Evolutionary conservation across 1,140 invertebrate species (phyloP), one percentile per base, ranked within the genome.

Genomic region (Zaprionus vittiger): DNA sequence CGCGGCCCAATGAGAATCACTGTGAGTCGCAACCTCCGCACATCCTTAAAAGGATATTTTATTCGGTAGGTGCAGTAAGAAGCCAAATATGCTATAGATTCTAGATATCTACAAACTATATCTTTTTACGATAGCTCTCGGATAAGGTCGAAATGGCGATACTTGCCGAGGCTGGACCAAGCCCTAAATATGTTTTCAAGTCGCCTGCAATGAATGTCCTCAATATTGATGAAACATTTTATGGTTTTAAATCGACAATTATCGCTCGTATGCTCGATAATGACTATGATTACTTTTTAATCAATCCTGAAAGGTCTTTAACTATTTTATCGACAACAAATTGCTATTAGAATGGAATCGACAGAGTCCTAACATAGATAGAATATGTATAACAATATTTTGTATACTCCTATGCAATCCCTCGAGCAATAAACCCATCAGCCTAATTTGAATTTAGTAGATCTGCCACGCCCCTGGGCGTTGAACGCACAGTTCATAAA

Each of bases 141-240:
- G 44, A 69, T 2, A 26, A 4, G 1, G 34, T 63, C 0, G 73
- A 87, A 22, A 14, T 12, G 6, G 65, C 77, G 1, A 31, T 47
- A 7, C 6, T 86, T 6, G 55, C n/a, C 5, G 22, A 37, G 34
- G 26, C n/a, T n/a, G 59, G 67, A 2, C 11, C 41, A 5, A 62
- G 61, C 9, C 75, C 71, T 15, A 9, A 3, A 7, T 77, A 79
- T 41, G 26, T 15, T 0, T 61, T 17, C 55, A 71, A 63, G 7
- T 83, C 83, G 38, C 38, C 83, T 2, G 47, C 77, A 17, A 77
- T 86, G 83, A 66, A 83, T 1, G 15, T 83, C 4, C 55, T 86
- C 0, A 55, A 77, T 65, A 26, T 87, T 5, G 37, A 3, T 7
- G 41, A 55, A 17, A 15, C 80, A 7, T 34, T 34, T 0, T 69